Base-by-base conservation (phyloP, 2,888 invertebrate species). In the Noctua pronuba region DNA sequence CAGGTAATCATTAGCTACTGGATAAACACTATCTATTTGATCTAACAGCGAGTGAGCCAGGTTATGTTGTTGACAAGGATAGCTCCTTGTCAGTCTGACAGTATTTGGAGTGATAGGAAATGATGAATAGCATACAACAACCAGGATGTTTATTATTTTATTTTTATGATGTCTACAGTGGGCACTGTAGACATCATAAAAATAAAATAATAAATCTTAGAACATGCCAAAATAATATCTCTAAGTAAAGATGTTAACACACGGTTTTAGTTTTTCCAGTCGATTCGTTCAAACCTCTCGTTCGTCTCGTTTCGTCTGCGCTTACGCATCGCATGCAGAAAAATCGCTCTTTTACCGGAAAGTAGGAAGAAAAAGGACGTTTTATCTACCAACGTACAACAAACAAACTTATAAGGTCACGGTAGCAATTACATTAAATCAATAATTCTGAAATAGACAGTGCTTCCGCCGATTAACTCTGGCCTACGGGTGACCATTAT, bases 1-100 rank as follows among this genome's bases (percentile, higher is more conserved):
- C 35, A 49, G 35, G 73, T 80, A 67, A 74, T 87, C 72, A 80
- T 84, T 80, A 73, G 76, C 87, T 77, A 76, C 87, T 73, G 73
- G 68, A 78, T 80, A 73, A 70, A 80, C 71, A 62, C 49, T 75
- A 76, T 87, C 73, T 78, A 79, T 73, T 85, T 71, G 65, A 77
- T 84, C 78, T 82, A 55, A 31, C 41, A 65, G 55, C 21, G 28
- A n/a, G 60, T 35, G 35, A 41, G 35, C 35, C 24, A 11, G 49
- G 55, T 70, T 68, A 13, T 69, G 7, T 46, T 38, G 38, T n/a
- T n/a, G n/a, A n/a, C n/a, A n/a, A n/a, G n/a, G n/a, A n/a, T 65
- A 3, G n/a, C 24, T 80, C 68, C 69, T 85, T 83, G 72, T 75
- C 58, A 55, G 38, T 65, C 35, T 65, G 68, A 38, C 65, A 46